These are phyloP conservation scores for Trachemys scripta DNA, from an alignment of 2,113 vertebrate species.

Conservation along the genomic window DNA sequence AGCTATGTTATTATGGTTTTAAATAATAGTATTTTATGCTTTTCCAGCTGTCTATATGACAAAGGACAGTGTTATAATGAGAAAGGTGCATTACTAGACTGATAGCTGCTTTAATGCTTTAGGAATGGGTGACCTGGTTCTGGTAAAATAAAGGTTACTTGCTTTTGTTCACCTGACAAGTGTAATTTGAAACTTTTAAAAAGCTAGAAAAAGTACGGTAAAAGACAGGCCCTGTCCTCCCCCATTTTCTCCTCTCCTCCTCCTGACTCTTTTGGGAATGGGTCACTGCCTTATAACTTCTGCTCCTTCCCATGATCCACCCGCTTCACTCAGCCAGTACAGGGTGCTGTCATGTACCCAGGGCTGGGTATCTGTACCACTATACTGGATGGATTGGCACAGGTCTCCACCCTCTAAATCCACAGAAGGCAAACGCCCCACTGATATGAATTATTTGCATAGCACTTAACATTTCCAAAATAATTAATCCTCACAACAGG, in stretches of 20 bases:
- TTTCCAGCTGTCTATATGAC: slow-evolving; percentile 16
- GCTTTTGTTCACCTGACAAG: background rate
- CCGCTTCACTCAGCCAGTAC: background rate
- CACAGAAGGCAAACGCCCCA: background rate
- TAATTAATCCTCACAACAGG: fast-evolving
- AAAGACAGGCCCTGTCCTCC: background rate
- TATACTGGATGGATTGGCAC: background rate
- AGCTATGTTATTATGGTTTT: slow-evolving; percentile 39
- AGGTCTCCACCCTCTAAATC: background rate
- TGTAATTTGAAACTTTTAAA: background rate
- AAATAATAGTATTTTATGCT: slow-evolving; percentile 28
- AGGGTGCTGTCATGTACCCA: background rate
- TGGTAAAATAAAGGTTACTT: background rate
- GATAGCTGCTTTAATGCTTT: slow-evolving; percentile 6
- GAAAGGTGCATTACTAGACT: slow-evolving; percentile 8
- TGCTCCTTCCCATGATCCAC: background rate
- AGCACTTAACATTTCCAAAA: background rate
- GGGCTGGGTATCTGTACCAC: background rate
- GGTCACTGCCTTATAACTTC: background rate
- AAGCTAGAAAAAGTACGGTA: background rate
- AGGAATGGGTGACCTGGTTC: background rate
- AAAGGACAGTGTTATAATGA: slow-evolving; percentile 6
- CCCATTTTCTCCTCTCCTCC: background rate
- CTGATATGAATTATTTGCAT: background rate
- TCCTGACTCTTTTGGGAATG: background rate